A percentile compares a stretch with the other conserved stretches of the same genome.
Conservation (phyloP, 2,113 vertebrate species). For the Xyrauchen texanus region DNA sequence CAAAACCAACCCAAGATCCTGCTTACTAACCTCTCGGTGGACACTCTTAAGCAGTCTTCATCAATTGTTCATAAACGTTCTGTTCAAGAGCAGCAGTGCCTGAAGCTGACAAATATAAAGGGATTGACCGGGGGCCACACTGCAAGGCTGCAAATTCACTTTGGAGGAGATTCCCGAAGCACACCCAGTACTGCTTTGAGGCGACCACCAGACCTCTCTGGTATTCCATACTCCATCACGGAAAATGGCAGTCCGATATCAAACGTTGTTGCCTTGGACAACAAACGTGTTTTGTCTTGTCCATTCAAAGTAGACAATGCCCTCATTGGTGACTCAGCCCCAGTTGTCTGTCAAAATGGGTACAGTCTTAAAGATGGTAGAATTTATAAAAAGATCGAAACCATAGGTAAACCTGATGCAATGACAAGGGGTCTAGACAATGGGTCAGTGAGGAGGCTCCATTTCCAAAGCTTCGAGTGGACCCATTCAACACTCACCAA, state of each 20-base stretch:
- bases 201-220: conserved; percentile 48
- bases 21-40: conserved; percentile 59
- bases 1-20: conserved; percentile 61
- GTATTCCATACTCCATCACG: conserved; percentile 54
- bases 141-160: conserved; percentile 56
- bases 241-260: conserved; percentile 53
- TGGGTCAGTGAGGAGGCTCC: conserved; percentile 50
- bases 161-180: conserved; percentile 42
- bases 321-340: conserved; percentile 59
- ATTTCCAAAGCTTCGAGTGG: conserved; percentile 43
- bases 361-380: conserved; percentile 73
- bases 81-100: conserved; percentile 54
- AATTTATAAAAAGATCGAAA: conserved; percentile 68
- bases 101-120: conserved; percentile 63
- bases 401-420: conserved; percentile 45
- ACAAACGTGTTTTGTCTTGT: conserved; percentile 53
- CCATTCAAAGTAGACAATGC: conserved; percentile 54
- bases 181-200: conserved; percentile 30
- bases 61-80: conserved; percentile 26
- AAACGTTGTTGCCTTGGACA: conserved; percentile 61
- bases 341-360: conserved; percentile 66
- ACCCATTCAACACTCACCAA: conserved; percentile 56
- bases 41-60: conserved; percentile 48
- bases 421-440: conserved; percentile 40
- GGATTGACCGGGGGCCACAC: conserved; percentile 57